These are phyloP conservation scores for Dryobates pubescens DNA, from an alignment of 2,797 vertebrate species.

Conservation along the genomic window DNA sequence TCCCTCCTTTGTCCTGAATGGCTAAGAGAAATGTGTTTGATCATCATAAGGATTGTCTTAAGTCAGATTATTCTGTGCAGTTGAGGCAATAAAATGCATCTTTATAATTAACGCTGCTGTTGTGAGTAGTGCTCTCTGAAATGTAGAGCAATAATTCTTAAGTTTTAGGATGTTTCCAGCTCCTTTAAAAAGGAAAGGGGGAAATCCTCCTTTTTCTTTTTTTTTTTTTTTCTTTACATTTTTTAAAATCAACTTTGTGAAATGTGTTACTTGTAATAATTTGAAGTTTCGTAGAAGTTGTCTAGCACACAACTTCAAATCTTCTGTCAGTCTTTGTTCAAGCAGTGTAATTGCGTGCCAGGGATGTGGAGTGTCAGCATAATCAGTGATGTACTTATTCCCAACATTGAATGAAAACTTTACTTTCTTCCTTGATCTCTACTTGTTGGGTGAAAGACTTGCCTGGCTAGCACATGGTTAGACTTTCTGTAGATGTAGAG, in stretches of 20 bases:
- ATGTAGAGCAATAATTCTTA: neutral
- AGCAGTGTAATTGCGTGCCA: neutral
- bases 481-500: neutral
- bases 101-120: neutral
- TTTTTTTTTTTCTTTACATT: neutral
- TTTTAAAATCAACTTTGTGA: neutral
- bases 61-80: neutral
- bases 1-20: neutral
- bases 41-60: neutral
- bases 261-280: neutral
- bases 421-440: neutral
- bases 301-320: neutral
- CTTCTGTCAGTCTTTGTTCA: neutral
- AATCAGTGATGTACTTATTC: neutral
- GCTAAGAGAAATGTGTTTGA: neutral
- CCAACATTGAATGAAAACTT: neutral
- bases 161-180: neutral
- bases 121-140: neutral
- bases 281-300: neutral
- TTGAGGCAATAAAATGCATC: neutral
- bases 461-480: neutral
- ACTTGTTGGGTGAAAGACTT: neutral
- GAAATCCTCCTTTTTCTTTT: neutral
- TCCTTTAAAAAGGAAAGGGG: accelerated
- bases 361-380: neutral